Base-by-base conservation (phyloP, 1,140 invertebrate species). In the Penaeus indicus region DNA sequence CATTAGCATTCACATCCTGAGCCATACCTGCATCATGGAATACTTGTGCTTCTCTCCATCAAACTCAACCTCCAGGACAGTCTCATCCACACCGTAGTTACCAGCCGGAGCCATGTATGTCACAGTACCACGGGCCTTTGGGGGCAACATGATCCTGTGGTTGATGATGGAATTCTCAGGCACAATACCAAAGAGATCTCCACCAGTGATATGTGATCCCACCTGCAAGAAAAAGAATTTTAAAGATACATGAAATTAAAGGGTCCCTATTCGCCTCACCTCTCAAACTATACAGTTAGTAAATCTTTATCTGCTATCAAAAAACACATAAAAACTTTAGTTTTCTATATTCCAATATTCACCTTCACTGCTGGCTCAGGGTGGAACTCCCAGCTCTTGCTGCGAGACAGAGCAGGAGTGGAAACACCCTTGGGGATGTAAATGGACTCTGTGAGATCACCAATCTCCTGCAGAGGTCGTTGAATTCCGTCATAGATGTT, bases 391-490 rank as follows among this genome's bases (percentile, higher is more conserved):
- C 99, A 99, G 77, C 95, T 94, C 72, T 94, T 93, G 1, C 95
- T 95, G 87, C 97, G 94, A n/a, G 96, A 97, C 21, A 99, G 93
- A 25, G 97, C 95, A 27, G 98, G 98, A 79, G 97, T 95, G 93
- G 99, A 99, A 3, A 99, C 95, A 94, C 99, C 99, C 94, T 99
- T 99, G 19, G 99, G 99, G 94, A 99, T 99, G 94, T 99, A 99
- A 93, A 99, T 99, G 92, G 97, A 98, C 91, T 96, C 94, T 1
- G 98, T 98, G 64, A 98, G 93, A 91, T 99, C 97, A 92, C 96
- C 95, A 93, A 99, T 99, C 92, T 99, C 98, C 90, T 98, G 97
- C 90, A 99, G 92, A 0, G 99, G 99, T 92, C 99, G 96, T 93
- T 99, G 99, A 92, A 99, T 99, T 95, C 95, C 95, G 94, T 99